phyloP scores from a whole-genome alignment of 2,888 invertebrate genomes.

The Nycteola revayana region DNA sequence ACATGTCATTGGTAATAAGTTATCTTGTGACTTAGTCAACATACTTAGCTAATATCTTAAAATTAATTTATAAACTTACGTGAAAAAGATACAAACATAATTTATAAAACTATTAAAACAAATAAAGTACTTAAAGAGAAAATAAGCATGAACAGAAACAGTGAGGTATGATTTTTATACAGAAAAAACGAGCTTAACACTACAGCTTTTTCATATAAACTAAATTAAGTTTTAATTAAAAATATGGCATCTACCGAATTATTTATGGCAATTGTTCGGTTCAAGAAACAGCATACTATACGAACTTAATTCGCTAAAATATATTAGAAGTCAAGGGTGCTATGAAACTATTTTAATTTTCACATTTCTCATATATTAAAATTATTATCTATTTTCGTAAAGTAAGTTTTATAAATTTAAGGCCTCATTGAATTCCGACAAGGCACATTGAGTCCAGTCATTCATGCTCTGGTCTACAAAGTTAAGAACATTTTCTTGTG shows the following conservation, averaged over 20 bases:
- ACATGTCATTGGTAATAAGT: slow-evolving; percentile 81
- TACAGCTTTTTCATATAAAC: slow-evolving; percentile 47
- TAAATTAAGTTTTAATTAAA: slow-evolving; percentile 49
- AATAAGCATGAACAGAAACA: slow-evolving; percentile 52
- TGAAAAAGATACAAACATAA: slow-evolving; percentile 40
- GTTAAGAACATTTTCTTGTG: slow-evolving; percentile 15
- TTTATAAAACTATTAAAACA: slow-evolving; percentile 38
- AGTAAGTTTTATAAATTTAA: slow-evolving; percentile 20
- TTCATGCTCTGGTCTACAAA: slow-evolving; percentile 25
- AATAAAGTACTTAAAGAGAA: slow-evolving; percentile 42
- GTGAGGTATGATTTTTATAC: slow-evolving; percentile 61
- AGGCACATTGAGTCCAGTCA: slow-evolving; percentile 16
- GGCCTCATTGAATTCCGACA: slow-evolving; percentile 27
- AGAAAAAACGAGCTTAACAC: slow-evolving; percentile 53
- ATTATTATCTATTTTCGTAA: slow-evolving; percentile 21
- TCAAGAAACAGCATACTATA: slow-evolving; percentile 31
- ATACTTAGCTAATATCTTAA: slow-evolving; percentile 57
- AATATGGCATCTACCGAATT: slow-evolving; percentile 76
- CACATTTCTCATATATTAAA: slow-evolving; percentile 12
- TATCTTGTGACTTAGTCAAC: slow-evolving; percentile 81
- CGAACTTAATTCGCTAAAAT: slow-evolving; percentile 15
- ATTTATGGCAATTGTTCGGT: slow-evolving; percentile 66
- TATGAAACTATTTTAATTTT: slow-evolving; percentile 8
- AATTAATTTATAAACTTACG: slow-evolving; percentile 41
- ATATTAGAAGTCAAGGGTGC: slow-evolving; percentile 11